Base-by-base conservation (phyloP, 2,797 vertebrate genomes). In the Halcyon leucocephala region DNA sequence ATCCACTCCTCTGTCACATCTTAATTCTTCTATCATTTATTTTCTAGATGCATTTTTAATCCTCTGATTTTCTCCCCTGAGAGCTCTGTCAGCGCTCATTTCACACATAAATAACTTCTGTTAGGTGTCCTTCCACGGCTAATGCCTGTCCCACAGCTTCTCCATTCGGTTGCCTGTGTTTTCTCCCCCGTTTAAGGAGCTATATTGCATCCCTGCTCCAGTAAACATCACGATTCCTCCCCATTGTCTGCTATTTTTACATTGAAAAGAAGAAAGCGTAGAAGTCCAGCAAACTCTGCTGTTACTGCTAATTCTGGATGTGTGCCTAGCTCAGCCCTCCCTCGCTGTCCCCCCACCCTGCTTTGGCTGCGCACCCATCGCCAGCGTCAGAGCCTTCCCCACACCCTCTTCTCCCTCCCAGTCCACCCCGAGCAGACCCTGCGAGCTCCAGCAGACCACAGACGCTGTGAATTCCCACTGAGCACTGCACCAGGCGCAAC, bases 311-410 rank as follows among this genome's bases (percentile, higher is more conserved):
- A 57, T 67, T 74, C 52, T 54, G 72, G 33, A 3, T 20, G 21
- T 16, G 20, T 66, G 42, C 76, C 62, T 22, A 25, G 54, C 62
- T 33, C 83, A 70, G 72, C 29, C 39, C 29, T 60, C 48, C 48
- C 49, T n/a, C 2, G 1, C 58, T 16, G 10, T 25, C 35, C 54
- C 31, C 7, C 13, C 6, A 1, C 29, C 31, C 10, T 26, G 61
- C 37, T 20, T 18, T 37, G 33, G 64, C 64, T 13, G 21, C 2
- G 2, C 3, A 1, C 2, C 35, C 24, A 1, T 4, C 2, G 4
- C 52, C 46, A 24, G n/a, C 1, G 21, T 1, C 20, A n/a, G 24
- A 24, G 41, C 35, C 67, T 74, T 42, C 54, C 33, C 46, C 22
- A 4, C n/a, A 11, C 10, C 10, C 83, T 33, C 44, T 10, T 20